phyloP scores from a whole-genome alignment of 2,113 vertebrate species.

The Ameiurus melas region DNA sequence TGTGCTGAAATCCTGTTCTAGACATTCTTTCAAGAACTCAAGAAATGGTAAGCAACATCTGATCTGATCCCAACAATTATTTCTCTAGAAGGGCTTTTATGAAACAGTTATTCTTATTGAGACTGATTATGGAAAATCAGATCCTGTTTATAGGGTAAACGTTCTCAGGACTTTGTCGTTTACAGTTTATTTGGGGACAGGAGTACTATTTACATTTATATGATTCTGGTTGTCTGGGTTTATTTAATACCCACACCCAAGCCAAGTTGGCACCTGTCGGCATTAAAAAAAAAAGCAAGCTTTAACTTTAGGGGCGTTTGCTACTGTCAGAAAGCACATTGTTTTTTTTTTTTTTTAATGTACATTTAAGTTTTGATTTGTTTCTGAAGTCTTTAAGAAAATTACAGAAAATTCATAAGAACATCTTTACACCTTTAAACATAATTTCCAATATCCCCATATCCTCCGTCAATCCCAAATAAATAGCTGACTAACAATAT shows the following conservation, averaged over 20 bases:
- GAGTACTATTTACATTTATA: not conserved
- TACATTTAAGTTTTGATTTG: not conserved
- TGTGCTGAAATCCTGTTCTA: not conserved
- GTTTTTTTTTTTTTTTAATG: not conserved
- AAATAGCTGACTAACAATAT: not conserved
- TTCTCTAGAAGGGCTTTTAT: not conserved
- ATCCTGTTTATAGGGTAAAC: not conserved
- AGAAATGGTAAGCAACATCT: not conserved
- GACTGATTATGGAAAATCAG: not conserved
- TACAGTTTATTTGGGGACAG: not conserved
- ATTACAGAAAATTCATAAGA: not conserved
- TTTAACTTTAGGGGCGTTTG: not conserved
- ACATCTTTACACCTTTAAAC: not conserved
- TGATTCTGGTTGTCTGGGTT: not conserved
- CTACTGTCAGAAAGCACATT: not conserved
- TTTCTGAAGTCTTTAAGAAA: not conserved
- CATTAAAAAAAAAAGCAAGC: not conserved
- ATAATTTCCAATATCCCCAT: not conserved
- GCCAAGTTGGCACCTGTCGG: not conserved
- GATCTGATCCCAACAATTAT: not conserved
- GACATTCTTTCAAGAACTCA: not conserved
- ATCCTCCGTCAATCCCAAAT: not conserved
- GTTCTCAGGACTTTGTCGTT: not conserved
- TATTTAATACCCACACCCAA: not conserved
- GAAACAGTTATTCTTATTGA: not conserved